Evolutionary conservation across 2,888 invertebrate species (phyloP), one percentile per base, ranked within the genome.

Genomic region (Plebejus anna): DNA sequence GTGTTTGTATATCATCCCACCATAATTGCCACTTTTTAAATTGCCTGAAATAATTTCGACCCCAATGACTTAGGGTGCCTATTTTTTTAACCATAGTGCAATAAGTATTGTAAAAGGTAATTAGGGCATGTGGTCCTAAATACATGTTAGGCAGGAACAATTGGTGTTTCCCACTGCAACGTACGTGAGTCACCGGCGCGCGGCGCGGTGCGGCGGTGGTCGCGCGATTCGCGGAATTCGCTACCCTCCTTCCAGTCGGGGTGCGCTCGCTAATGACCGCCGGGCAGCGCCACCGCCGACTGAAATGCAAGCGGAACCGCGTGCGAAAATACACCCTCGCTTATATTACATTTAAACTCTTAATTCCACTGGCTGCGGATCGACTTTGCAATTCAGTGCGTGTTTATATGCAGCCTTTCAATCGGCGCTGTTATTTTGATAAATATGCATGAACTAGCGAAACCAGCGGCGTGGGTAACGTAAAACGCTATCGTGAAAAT

Each of bases 361-460:
- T 84, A 91, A 89, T 88, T 90, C 87, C 82, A 84, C 83, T 82
- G 84, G 84, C 84, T 81, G 82, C 82, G 81, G 82, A 82, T 79
- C 84, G 84, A 85, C 87, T 86, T 86, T 87, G 87, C 89, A 87
- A 87, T 89, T 88, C 87, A 83, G 87, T 92, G 91, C 91, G 91
- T 92, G 93, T 92, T 90, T 91, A 88, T 92, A 91, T 92, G 91
- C 92, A 92, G 89, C 90, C 90, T 92, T 92, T 92, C 92, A 93
- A 93, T 93, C 92, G 92, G 87, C 89, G 87, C 88, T 90, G 91
- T 91, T 92, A 92, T 93, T 93, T 92, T 91, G 92, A 93, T 93
- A 92, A 93, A 94, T 94, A 94, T 94, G 92, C 90, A 94, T 93
- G 92, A 92, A 91, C 87, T 86, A 85, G 89, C 89, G 87, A 90